These are phyloP conservation scores for Enoplosus armatus DNA, from an alignment of 2,797 vertebrate genomes.

Conservation along the genomic window DNA sequence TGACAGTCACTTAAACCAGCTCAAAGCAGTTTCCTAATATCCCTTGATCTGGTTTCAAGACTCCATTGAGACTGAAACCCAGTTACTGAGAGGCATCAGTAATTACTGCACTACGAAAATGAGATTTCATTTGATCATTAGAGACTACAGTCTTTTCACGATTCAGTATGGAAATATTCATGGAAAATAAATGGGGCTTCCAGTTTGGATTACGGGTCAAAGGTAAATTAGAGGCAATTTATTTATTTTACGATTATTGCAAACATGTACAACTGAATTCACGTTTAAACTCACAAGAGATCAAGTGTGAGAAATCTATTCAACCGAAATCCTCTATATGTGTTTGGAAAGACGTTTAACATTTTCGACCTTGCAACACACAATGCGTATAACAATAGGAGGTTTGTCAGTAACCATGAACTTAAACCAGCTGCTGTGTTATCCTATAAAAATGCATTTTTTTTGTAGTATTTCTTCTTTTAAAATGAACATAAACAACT, in stretches of 20 bases:
- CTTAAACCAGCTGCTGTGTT: conserved; percentile 18
- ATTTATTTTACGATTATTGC: conserved; percentile 11
- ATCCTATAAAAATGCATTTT: background rate
- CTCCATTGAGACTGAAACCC: conserved; percentile 69
- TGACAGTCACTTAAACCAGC: conserved; percentile 64
- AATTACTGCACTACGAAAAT: conserved; percentile 72
- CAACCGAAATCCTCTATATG: background rate
- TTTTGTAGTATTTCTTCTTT: background rate
- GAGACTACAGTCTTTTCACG: conserved; percentile 65
- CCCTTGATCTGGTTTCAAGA: conserved; percentile 70
- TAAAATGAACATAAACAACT: conserved; percentile 26
- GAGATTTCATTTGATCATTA: conserved; percentile 76
- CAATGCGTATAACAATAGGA: background rate
- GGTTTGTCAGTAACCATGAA: background rate
- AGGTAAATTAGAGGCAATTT: conserved; percentile 38
- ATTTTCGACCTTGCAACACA: conserved; percentile 21
- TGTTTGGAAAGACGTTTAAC: background rate
- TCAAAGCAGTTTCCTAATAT: conserved; percentile 64
- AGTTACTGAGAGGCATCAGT: conserved; percentile 71
- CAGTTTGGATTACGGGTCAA: conserved; percentile 62
- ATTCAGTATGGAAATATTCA: conserved; percentile 57
- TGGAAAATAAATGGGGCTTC: conserved; percentile 57
- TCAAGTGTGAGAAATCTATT: conserved; percentile 10
- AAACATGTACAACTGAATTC: conserved; percentile 28
- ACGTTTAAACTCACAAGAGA: background rate